A percentile compares a stretch with the other conserved stretches of the same genome.
phyloP scores from a whole-genome alignment of 2,113 vertebrate species.

The Dicaeum eximium region DNA sequence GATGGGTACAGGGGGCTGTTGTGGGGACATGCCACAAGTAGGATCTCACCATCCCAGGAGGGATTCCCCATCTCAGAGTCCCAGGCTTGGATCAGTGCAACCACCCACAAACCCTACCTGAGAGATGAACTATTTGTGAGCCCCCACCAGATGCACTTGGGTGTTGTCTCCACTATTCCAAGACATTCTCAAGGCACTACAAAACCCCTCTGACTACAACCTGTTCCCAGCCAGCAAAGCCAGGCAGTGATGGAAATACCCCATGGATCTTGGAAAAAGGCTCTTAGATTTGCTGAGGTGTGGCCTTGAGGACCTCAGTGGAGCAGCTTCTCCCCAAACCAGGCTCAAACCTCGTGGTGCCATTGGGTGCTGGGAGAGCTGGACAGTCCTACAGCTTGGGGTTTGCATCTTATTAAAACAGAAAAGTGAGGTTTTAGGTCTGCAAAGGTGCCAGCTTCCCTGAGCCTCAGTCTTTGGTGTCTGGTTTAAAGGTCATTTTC shows the following conservation, averaged over 20 bases:
- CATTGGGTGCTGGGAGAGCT: fast-evolving
- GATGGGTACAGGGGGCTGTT: fast-evolving
- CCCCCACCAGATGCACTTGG: no score
- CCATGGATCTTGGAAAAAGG: not conserved
- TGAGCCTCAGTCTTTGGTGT: not conserved
- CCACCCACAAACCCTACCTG: not conserved
- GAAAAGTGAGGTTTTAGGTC: not conserved
- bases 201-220: not conserved
- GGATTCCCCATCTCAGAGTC: not conserved
- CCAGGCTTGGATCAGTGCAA: not conserved
- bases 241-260: not conserved
- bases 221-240: not conserved
- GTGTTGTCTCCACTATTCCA: not conserved
- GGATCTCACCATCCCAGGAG: not conserved
- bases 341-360: fast-evolving
- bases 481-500: not conserved
- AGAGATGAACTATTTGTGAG: fast-evolving
- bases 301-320: not conserved
- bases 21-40: not conserved
- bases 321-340: not conserved
- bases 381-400: fast-evolving
- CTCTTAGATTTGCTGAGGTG: not conserved
- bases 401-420: not conserved
- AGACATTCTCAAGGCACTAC: not conserved
- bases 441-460: not conserved